phyloP scores from a whole-genome alignment of 1,140 invertebrate species.

The Zaprionus inermis region DNA sequence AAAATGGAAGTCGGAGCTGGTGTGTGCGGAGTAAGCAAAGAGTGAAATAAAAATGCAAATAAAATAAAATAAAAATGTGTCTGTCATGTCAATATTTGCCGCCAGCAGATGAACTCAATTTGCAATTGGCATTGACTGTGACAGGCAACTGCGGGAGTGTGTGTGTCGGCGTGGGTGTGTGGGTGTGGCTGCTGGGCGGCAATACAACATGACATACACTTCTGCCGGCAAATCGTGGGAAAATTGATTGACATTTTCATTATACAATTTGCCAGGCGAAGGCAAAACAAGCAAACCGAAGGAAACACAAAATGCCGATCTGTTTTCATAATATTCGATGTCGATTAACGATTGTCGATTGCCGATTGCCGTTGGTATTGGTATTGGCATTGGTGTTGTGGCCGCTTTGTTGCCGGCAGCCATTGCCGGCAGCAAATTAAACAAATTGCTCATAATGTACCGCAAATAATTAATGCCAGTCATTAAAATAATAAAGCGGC shows the following conservation, averaged over 20 bases:
- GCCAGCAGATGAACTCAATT: constrained; percentile 82
- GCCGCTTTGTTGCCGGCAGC: too few relatives aligned
- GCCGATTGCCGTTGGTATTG: background rate
- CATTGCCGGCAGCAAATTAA: constrained; percentile 43
- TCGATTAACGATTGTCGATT: constrained; percentile 31
- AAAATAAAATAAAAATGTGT: constrained; percentile 83
- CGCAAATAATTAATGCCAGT: constrained; percentile 76
- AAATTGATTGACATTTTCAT: constrained; percentile 83
- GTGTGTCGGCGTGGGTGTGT: constrained; percentile 6
- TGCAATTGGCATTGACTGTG: constrained; percentile 80
- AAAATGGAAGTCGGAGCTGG: constrained; percentile 37
- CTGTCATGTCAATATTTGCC: constrained; percentile 83
- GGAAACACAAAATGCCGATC: constrained; percentile 38
- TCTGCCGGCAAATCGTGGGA: constrained; percentile 77
- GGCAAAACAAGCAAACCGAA: constrained; percentile 59
- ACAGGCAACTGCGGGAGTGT: constrained; percentile 42
- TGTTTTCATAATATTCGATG: constrained; percentile 34
- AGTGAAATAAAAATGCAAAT: constrained; percentile 81
- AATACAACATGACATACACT: constrained; percentile 39
- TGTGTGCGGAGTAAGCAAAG: constrained; percentile 44
- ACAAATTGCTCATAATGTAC: constrained; percentile 76
- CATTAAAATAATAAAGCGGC: constrained; percentile 77
- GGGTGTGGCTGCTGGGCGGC: constrained; percentile 45
- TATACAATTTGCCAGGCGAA: constrained; percentile 78
- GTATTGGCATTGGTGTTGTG: background rate